These are phyloP conservation scores for Scaptomyza hsui DNA, from an alignment of 1,140 invertebrate genomes.

Conservation along the genomic window DNA sequence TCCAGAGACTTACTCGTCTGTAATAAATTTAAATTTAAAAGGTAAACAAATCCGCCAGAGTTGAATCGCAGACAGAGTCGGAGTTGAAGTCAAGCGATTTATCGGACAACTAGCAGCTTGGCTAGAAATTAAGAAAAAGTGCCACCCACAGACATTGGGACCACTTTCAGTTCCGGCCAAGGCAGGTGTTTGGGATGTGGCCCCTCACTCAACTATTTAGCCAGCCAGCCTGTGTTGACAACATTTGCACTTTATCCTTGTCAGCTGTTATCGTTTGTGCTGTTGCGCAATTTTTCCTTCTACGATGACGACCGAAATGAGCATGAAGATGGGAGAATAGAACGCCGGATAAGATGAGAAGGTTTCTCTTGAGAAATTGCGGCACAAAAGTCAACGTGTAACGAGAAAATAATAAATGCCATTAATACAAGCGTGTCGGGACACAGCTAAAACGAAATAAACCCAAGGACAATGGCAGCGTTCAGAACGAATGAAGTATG, in stretches of 20 bases:
- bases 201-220: conserved; percentile 47
- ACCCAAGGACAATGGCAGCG: conserved; percentile 20
- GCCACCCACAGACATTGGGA: conserved; percentile 19
- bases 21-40: conserved; percentile 82
- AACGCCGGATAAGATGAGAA: conserved; percentile 21
- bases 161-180: conserved; percentile 7
- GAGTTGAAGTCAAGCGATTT: conserved; percentile 43
- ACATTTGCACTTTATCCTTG: conserved; percentile 78
- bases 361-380: conserved; percentile 72
- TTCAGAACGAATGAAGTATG: conserved; percentile 77
- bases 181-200: conserved; percentile 19
- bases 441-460: conserved; percentile 11
- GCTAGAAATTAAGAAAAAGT: conserved; percentile 56
- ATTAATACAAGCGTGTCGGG: conserved; percentile 68
- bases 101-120: conserved; percentile 60
- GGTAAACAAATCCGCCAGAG: conserved; percentile 57
- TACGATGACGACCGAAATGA: conserved; percentile 22
- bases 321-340: background rate
- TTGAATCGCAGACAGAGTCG: conserved; percentile 13
- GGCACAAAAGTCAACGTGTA: conserved; percentile 80
- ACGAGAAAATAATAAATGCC: conserved; percentile 83
- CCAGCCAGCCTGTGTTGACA: conserved; percentile 47
- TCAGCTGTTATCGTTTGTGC: conserved; percentile 73
- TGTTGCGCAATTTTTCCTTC: conserved; percentile 40
- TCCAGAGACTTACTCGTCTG: conserved; percentile 18